These are phyloP conservation scores for Esox masquinongy DNA, from an alignment of 2,797 vertebrate genomes.

Conservation along the genomic window DNA sequence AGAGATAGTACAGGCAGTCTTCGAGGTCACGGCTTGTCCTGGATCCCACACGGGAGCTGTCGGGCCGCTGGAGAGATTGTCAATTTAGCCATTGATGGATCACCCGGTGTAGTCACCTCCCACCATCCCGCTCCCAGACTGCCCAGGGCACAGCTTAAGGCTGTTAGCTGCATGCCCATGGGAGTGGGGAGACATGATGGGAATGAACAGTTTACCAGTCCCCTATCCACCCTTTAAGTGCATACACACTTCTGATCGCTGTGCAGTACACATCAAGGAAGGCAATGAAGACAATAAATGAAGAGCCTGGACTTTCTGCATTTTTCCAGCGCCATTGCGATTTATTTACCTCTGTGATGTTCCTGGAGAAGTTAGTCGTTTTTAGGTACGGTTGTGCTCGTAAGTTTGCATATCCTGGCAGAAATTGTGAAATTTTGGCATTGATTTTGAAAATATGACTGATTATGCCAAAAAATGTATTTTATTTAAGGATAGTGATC, in stretches of 20 bases:
- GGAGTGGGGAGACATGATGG: not conserved
- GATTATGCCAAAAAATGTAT: no score
- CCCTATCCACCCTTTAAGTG: not conserved
- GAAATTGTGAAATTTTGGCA: no score
- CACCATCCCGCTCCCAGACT: constrained; percentile 27
- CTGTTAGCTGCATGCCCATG: not conserved
- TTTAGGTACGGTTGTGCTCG: not conserved
- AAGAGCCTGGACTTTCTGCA: not conserved
- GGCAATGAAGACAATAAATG: not conserved
- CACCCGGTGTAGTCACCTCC: constrained; percentile 31
- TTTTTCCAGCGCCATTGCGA: not conserved
- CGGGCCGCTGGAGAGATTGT: constrained; percentile 41
- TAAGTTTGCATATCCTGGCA: no score
- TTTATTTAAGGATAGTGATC: no score
- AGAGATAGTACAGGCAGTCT: constrained; percentile 42
- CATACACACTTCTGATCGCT: not conserved
- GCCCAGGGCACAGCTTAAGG: constrained; percentile 29
- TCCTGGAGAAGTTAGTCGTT: not conserved
- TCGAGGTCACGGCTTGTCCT: constrained; percentile 39
- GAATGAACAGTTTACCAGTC: not conserved
- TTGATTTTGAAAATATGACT: no score
- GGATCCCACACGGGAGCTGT: constrained; percentile 46
- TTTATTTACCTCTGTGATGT: not conserved
- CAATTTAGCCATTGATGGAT: constrained; percentile 49
- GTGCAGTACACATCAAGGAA: not conserved